phyloP scores from a whole-genome alignment of 2,888 invertebrate species.

The Sabellastarte sp. region DNA sequence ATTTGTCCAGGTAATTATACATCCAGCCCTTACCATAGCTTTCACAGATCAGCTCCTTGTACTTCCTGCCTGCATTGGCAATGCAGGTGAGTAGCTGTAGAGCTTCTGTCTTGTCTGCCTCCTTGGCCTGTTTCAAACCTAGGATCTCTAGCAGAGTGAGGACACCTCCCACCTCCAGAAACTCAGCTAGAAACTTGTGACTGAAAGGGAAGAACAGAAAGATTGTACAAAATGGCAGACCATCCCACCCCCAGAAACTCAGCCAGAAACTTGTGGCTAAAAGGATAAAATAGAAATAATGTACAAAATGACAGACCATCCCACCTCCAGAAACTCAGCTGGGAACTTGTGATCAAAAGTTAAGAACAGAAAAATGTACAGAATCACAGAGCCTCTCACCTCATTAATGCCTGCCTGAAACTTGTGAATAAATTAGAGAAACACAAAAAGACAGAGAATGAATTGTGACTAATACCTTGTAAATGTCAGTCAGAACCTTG shows the following conservation, averaged over 20 bases:
- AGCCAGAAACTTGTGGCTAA: conserved; percentile 57
- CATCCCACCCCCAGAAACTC: conserved; percentile 60
- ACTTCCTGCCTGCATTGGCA: conserved; percentile 56
- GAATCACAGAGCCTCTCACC: conserved; percentile 57
- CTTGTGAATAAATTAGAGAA: too few relatives aligned
- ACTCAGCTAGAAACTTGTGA: conserved; percentile 58
- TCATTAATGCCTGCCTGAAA: conserved; percentile 59
- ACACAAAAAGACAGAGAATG: too few relatives aligned
- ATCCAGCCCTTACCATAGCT: conserved; percentile 58
- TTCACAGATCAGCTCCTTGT: conserved; percentile 60
- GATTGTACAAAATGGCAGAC: conserved; percentile 42
- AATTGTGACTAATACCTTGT: too few relatives aligned
- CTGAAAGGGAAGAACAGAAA: conserved; percentile 30
- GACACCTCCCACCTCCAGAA: conserved; percentile 58
- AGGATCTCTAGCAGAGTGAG: conserved; percentile 58
- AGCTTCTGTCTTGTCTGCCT: conserved; percentile 54
- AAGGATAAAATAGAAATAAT: background rate
- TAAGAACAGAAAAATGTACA: conserved; percentile 15
- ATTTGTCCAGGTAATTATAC: too few relatives aligned
- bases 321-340: conserved; percentile 59
- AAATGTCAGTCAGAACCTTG: too few relatives aligned
- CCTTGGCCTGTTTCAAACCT: conserved; percentile 56
- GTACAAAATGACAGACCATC: conserved; percentile 53
- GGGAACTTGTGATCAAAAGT: conserved; percentile 55
- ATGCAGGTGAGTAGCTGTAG: conserved; percentile 49